Evolutionary conservation across 2,888 invertebrate genomes (phyloP).

Genomic region (Ischnura elegans): DNA sequence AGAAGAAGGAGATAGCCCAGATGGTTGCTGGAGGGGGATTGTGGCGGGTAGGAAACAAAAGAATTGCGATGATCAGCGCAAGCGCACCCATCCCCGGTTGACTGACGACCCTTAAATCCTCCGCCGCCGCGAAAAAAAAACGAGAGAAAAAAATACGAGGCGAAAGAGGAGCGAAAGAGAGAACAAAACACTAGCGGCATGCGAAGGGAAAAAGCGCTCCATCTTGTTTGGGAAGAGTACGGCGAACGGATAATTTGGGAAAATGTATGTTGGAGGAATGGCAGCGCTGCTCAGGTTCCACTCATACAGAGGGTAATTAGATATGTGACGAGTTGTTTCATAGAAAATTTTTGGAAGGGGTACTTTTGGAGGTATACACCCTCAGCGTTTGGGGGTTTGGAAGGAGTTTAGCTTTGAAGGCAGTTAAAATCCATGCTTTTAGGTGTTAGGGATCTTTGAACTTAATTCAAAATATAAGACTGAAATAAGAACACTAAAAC

Average conservation of each 20-base stretch:
- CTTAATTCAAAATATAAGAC: too few species aligned
- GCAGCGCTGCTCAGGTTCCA: not conserved
- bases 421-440: too few species aligned
- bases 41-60: conserved; percentile 14
- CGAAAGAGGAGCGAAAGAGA: conserved; percentile 6
- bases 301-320: too few species aligned
- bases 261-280: not conserved
- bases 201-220: not conserved
- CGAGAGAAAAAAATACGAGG: not conserved
- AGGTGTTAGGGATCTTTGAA: too few species aligned
- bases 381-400: too few species aligned
- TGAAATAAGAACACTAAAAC: too few species aligned
- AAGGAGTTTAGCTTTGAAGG: too few species aligned
- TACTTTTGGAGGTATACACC: too few species aligned
- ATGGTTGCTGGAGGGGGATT: not conserved
- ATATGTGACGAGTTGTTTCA: too few species aligned
- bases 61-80: conserved; percentile 4
- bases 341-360: too few species aligned
- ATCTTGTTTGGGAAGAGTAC: not conserved
- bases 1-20: not conserved
- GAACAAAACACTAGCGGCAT: not conserved
- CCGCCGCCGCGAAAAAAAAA: not conserved
- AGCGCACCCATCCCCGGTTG: not conserved
- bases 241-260: not conserved
- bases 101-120: conserved; percentile 9